phyloP scores from a whole-genome alignment of 2,888 invertebrate genomes.

The Drosophila melanocephala region DNA sequence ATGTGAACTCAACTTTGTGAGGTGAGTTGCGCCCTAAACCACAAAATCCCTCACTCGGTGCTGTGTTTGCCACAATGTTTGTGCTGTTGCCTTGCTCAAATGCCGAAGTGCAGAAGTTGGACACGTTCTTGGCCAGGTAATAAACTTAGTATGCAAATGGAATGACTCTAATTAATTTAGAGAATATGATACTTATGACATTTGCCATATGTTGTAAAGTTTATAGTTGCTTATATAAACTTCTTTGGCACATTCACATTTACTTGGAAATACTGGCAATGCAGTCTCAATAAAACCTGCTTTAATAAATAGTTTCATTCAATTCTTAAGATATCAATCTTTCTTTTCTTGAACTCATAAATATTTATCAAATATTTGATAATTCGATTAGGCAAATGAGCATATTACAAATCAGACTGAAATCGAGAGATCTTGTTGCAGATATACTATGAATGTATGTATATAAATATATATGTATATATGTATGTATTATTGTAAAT shows the following conservation, averaged over 20 bases:
- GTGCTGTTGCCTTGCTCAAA: neutral
- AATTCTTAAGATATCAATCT: neutral
- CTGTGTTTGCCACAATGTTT: neutral
- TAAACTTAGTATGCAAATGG: neutral
- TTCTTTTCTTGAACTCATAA: neutral
- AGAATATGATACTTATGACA: neutral
- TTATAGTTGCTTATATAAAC: neutral
- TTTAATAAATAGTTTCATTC: neutral
- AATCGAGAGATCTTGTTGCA: neutral
- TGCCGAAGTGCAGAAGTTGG: neutral
- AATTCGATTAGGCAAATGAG: neutral
- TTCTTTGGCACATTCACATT: neutral
- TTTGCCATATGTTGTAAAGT: neutral
- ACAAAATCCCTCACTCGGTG: neutral
- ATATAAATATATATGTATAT: neutral
- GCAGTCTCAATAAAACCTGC: neutral
- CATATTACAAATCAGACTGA: neutral
- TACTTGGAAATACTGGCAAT: neutral
- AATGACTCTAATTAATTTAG: neutral
- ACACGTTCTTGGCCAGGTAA: neutral
- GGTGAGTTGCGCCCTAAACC: slow-evolving; percentile 7
- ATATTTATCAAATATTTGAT: neutral
- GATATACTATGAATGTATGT: neutral
- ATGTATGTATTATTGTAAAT: neutral
- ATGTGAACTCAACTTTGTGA: slow-evolving; percentile 16